Evolutionary conservation across 2,797 vertebrate genomes (phyloP), one percentile per base, ranked within the genome.

Genomic region (Rhincodon typus): DNA sequence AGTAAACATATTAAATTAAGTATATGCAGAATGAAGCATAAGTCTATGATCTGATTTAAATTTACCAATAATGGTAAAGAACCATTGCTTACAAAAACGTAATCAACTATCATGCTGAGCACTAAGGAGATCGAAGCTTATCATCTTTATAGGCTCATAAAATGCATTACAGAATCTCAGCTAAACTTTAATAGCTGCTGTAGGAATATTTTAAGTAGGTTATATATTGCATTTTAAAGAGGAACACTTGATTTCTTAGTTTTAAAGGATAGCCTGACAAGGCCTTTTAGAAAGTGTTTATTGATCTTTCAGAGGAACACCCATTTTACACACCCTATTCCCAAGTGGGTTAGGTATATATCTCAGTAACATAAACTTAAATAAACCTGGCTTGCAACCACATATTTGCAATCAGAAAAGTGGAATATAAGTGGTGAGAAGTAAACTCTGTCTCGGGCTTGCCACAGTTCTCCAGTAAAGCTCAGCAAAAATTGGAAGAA

Each of bases 201-300:
- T 25, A 42, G n/a, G 21, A 23, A 21, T 70, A 69, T 94, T 70
- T 72, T 94, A 38, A 70, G 4, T 62, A 38, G 66, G 10, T 94
- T 94, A 42, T 30, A 94, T 62, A 94, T 94, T 38, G 46, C 91
- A 70, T 42, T 94, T 42, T 42, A 94, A 94, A 94, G 91, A 69
- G 62, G 66, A 42, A 1, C 91, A 70, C 72, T 94, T 70, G 38
- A 94, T 70, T 94, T 70, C n/a, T 15, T 70, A 46, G 66, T 42
- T 46, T 94, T 94, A 94, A 57, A 70, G 27, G 23, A 25, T 21
- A 34, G 38, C 38, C 38, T 25, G 66, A 70, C 62, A 25, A 46
- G 66, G 67, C 12, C 8, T 42, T 69, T 19, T 46, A 94, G 46
- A 90, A 30, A 42, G 66, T 19, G 2, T 13, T 25, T 46, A 25